Percentiles rank a stretch among this genome's conserved stretches.
Evolutionary conservation across 53 echinoderm and acorn worm species (phyloP).

Genomic region (Actinopyga echinites): DNA sequence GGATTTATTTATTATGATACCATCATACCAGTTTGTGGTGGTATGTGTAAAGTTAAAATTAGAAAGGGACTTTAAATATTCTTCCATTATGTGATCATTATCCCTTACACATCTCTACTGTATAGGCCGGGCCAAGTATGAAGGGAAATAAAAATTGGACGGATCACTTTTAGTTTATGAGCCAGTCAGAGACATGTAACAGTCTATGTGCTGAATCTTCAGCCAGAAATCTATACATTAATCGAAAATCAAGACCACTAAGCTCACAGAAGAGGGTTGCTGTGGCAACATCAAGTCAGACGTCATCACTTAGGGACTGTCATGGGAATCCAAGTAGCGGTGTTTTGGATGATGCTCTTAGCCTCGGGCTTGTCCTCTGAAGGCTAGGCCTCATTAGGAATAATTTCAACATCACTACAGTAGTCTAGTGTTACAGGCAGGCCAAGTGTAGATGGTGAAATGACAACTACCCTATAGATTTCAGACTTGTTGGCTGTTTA

Average conservation of each 20-base stretch:
- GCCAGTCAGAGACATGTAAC: constrained; percentile 6
- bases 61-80: too few species aligned
- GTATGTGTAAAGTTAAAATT: too few species aligned
- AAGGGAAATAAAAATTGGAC: too few species aligned
- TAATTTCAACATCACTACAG: not conserved
- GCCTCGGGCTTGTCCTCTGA: constrained; percentile 9
- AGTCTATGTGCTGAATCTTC: constrained; percentile 2
- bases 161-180: not conserved
- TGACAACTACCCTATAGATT: too few species aligned
- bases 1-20: too few species aligned
- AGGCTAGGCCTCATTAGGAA: constrained; percentile 1
- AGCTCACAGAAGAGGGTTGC: constrained; percentile 35
- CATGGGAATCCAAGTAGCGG: constrained; percentile 17
- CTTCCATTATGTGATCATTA: too few species aligned
- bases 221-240: constrained; percentile 26
- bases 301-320: constrained; percentile 38
- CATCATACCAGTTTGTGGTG: too few species aligned
- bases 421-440: too few species aligned
- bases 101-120: too few species aligned
- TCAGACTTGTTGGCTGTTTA: too few species aligned
- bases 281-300: not conserved
- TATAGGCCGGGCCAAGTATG: too few species aligned
- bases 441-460: too few species aligned
- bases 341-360: not conserved
- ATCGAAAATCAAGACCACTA: constrained; percentile 20